Base-by-base conservation (phyloP, 2,888 invertebrate genomes). In the Encarsia formosa region DNA sequence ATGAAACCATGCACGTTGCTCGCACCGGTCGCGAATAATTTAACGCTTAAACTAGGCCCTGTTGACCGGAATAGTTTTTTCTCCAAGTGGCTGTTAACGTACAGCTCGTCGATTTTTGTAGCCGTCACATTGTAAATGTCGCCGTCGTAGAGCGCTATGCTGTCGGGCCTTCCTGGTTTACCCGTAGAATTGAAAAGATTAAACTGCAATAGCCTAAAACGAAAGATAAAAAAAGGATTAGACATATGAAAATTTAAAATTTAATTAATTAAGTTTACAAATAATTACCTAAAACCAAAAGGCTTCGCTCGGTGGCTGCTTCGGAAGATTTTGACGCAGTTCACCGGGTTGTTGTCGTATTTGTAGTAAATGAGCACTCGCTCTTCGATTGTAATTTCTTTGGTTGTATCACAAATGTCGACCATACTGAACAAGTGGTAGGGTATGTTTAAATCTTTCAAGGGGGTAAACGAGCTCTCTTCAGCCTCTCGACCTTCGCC, bases 261-360 rank as follows among this genome's bases (percentile, higher is more conserved):
- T 48, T 29, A 9, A 29, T 29, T 29, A 13, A 29, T 9, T 8
- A 29, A 29, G 8, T 8, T 9, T 29, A 9, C 5, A n/a, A n/a
- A n/a, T 34, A 34, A 53, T 71, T 55, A 78, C 78, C 79, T 80
- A 65, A 97, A 88, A 8, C 94, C 95, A 64, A 97, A 83, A 13
- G 88, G 88, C 68, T 95, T 95, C 0, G 89, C 85, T 56, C 87
- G 82, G 66, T 85, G 89, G 54, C 85, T 84, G 56, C 93, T 90
- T 49, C 88, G 87, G 70, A 99, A 95, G 61, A 97, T 93, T 75
- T 99, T 99, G 0, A 98, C 91, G 69, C 98, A 99, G 70, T 97
- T 98, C 0, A 96, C 91, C 0, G 96, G 92, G 71, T 88, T 86
- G 63, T 95, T 95, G 67, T 95, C 94, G 67, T 99, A 99, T 72